These are phyloP conservation scores for Schizaphis graminum DNA, from an alignment of 2,888 invertebrate species.

Conservation along the genomic window DNA sequence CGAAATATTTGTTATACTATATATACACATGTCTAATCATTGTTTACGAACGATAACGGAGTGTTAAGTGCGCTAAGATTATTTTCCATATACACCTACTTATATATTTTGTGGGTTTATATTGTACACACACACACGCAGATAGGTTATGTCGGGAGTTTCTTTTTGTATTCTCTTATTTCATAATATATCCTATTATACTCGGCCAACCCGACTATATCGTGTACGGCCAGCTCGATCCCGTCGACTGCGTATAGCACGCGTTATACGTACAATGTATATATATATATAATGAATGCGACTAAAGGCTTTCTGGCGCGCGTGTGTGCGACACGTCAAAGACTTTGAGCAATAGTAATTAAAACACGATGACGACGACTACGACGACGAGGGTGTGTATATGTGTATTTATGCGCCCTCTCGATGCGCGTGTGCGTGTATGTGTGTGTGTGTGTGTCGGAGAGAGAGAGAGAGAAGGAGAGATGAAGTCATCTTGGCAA, in stretches of 20 bases:
- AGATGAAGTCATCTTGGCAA: constrained; percentile 61
- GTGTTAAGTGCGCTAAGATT: not conserved
- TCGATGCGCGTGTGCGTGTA: not conserved
- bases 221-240: not conserved
- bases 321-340: constrained; percentile 48
- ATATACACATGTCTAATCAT: not conserved
- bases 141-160: not conserved
- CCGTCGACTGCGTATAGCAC: not conserved
- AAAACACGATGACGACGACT: constrained; percentile 44
- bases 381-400: not conserved
- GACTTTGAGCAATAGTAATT: constrained; percentile 55
- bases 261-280: not conserved
- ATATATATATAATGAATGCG: not conserved
- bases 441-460: not conserved
- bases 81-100: not conserved
- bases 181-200: not conserved
- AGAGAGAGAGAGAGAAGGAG: not conserved
- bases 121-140: not conserved
- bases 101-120: not conserved
- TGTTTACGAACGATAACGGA: constrained; percentile 13
- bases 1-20: not conserved
- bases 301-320: constrained; percentile 4
- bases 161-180: not conserved
- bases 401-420: not conserved
- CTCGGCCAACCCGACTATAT: not conserved